phyloP scores from a whole-genome alignment of 2,113 vertebrate species.

The Mugil cephalus region DNA sequence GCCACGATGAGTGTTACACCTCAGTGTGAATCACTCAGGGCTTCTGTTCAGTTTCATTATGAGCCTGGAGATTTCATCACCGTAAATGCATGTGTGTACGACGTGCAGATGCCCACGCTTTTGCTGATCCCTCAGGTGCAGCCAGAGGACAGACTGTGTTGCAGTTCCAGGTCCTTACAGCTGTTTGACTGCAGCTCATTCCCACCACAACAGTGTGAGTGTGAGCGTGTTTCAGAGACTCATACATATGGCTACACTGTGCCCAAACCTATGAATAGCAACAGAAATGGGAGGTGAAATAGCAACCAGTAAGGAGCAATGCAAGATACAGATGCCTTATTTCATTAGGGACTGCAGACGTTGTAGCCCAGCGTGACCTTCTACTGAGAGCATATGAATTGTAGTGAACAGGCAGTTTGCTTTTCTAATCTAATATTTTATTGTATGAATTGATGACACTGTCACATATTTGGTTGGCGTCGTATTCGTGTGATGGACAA shows the following conservation, averaged over 20 bases:
- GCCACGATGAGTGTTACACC: slow-evolving; percentile 15
- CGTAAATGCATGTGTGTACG: slow-evolving; percentile 15
- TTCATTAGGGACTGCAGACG: slow-evolving; percentile 1
- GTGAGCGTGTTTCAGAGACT: not conserved
- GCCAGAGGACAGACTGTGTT: slow-evolving; percentile 40
- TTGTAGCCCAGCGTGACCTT: not conserved
- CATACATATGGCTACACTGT: not conserved
- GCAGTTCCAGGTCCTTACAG: slow-evolving; percentile 17
- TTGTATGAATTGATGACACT: not conserved
- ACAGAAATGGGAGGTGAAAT: slow-evolving; percentile 4
- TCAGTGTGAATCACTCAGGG: slow-evolving; percentile 31
- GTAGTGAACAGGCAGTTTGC: not conserved
- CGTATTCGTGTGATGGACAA: too few relatives aligned
- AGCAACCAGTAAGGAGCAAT: not conserved
- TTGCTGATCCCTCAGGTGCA: slow-evolving; percentile 45
- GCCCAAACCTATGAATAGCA: not conserved
- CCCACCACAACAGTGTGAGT: not conserved
- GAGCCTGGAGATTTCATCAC: slow-evolving; percentile 51
- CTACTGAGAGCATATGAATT: not conserved
- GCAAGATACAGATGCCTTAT: not conserved
- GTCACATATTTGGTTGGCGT: too few relatives aligned
- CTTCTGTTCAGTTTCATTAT: slow-evolving; percentile 48
- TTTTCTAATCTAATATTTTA: not conserved
- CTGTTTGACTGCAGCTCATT: slow-evolving; percentile 1
- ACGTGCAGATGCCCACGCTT: slow-evolving; percentile 6